Conservation (phyloP, 30 jellyfish, hydroid and myxozoan genomes). For the Mastigias papua region DNA sequence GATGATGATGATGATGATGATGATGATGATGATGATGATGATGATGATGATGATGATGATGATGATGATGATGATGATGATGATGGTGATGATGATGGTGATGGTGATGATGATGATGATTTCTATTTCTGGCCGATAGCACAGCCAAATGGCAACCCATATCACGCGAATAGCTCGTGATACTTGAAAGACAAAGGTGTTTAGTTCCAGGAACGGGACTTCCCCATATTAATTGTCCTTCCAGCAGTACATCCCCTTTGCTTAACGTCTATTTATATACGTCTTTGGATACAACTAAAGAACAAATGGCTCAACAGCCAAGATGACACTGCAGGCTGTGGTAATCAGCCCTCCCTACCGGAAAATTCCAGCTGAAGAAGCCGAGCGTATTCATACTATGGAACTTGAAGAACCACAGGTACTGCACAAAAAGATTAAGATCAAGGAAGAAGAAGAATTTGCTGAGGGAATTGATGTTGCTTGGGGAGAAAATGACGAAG, state of each 20-base stretch:
- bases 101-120: neutral
- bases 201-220: too few relatives aligned
- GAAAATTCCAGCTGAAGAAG: conserved; percentile 14
- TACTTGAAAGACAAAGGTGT: too few relatives aligned
- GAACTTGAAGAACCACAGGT: neutral
- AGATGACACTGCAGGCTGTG: neutral
- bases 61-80: conserved; percentile 11
- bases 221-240: too few relatives aligned
- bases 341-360: neutral
- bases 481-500: conserved; percentile 2
- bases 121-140: neutral
- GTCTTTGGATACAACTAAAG: too few relatives aligned
- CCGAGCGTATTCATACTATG: neutral
- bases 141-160: too few relatives aligned
- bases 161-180: too few relatives aligned
- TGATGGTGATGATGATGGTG: neutral
- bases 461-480: neutral
- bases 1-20: conserved; percentile 5
- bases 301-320: neutral
- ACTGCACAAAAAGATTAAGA: neutral
- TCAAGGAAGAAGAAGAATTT: conserved; percentile 18
- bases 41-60: conserved; percentile 24
- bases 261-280: too few relatives aligned
- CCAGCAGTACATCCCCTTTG: too few relatives aligned
- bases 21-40: neutral